Evolutionary conservation across 92 coral and sea anemone genomes (phyloP), one percentile per base, ranked within the genome.

Genomic region (Ricordea florida): DNA sequence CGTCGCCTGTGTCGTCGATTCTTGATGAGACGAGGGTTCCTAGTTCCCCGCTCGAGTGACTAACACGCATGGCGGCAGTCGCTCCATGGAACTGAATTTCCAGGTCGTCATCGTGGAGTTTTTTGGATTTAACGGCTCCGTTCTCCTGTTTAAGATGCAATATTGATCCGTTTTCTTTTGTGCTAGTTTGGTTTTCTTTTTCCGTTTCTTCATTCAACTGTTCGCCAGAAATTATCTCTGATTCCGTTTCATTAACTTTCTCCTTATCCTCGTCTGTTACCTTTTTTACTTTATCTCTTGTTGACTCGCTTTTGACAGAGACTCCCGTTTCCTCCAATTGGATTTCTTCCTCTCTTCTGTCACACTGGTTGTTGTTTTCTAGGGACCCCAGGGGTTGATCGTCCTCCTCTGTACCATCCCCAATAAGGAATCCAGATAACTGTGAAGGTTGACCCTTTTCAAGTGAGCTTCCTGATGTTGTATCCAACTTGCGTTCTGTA

Each of bases 31-130:
- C 64, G 50, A 69, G 35, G 11, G 62, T 51, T 10, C 64, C 76
- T 4, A 69, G 51, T 20, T 69, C 76, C 29, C 51, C 76, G 21
- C 40, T 69, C 0, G 76, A 69, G 16, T 69, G 52, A 40, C 76
- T 52, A 29, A 69, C 25, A 27, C 51, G 37, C 51, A 69, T 36
- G 10, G 38, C 4, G 2, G 63, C 62, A 4, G 63, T 37, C 11
- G 76, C 11, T 2, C 76, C 76, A 33, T 69, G 76, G 14, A 52
- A 69, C 20, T 53, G 51, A 2, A 52, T 28, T 27, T 50, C 51
- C 11, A 9, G 41, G 5, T 16, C 64, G 25, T 51, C 17, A 13
- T 16, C 13, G 25, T 15, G 9, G 28, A 24, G 55, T 29, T 50
- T 51, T 9, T 38, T 40, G 16, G 52, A 37, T 25, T 37, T 38